Evolutionary conservation across 2,888 invertebrate genomes (phyloP).

Genomic region (Mythimna pallens): DNA sequence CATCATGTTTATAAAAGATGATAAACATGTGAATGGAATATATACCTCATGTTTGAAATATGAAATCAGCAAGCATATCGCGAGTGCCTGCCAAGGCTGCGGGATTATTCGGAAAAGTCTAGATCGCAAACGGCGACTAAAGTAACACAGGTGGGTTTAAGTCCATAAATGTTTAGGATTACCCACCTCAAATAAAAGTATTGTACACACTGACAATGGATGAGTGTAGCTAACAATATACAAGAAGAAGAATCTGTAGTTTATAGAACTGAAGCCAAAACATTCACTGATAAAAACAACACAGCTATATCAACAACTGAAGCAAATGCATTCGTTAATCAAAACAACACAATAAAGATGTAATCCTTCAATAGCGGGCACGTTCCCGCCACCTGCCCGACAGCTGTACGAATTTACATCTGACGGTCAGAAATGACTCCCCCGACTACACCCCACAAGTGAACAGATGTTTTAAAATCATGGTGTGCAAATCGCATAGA

Average conservation of each 20-base stretch:
- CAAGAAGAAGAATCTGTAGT: neutral
- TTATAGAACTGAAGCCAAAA: constrained; percentile 6
- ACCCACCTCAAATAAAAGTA: too few relatives aligned
- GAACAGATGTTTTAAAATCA: constrained; percentile 80
- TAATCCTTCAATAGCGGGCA: constrained; percentile 79
- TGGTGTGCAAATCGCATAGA: constrained; percentile 44
- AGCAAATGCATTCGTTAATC: constrained; percentile 56
- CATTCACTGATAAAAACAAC: constrained; percentile 13
- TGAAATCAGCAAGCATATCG: constrained; percentile 1
- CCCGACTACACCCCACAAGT: constrained; percentile 74
- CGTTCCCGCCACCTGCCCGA: constrained; percentile 84
- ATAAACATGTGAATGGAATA: constrained; percentile 8
- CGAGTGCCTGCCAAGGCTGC: too few relatives aligned
- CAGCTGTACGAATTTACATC: constrained; percentile 85
- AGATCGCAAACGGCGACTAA: too few relatives aligned
- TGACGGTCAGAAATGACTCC: constrained; percentile 82
- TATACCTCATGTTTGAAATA: neutral
- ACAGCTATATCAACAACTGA: constrained; percentile 27
- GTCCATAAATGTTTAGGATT: too few relatives aligned
- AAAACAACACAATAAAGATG: constrained; percentile 66
- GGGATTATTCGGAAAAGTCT: too few relatives aligned
- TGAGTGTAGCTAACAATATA: neutral
- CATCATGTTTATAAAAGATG: constrained; percentile 20
- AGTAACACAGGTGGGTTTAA: too few relatives aligned
- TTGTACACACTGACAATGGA: neutral